Evolutionary conservation across 2,113 vertebrate genomes (phyloP).

Genomic region (Acinonyx jubatus): DNA sequence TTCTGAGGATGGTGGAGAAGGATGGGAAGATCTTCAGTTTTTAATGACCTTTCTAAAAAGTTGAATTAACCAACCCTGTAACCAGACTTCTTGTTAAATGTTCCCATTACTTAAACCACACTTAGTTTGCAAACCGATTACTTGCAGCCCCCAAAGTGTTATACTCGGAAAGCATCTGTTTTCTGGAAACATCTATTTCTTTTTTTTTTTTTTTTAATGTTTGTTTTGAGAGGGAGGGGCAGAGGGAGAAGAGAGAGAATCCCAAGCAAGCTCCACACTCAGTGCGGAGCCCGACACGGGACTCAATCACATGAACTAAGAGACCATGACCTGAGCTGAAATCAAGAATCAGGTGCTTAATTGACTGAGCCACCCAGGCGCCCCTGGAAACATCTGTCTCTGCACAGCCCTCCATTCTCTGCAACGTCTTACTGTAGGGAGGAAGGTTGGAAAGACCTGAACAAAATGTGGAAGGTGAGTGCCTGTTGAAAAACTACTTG

Average conservation of each 20-base stretch:
- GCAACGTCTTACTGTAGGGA: not conserved
- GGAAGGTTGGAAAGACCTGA: not conserved
- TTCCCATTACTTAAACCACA: slow-evolving; percentile 25
- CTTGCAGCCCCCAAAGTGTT: slow-evolving; percentile 13
- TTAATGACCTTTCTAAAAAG: slow-evolving; percentile 25
- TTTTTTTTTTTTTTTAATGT: too few relatives aligned
- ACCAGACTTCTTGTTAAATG: slow-evolving; percentile 1
- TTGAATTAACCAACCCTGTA: slow-evolving; percentile 28
- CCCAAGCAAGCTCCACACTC: too few relatives aligned
- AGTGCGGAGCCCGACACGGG: too few relatives aligned
- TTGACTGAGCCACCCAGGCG: too few relatives aligned
- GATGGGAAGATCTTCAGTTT: not conserved
- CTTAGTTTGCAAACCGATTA: slow-evolving; percentile 35
- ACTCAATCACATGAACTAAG: too few relatives aligned
- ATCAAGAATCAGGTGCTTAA: too few relatives aligned
- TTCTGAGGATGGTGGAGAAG: not conserved
- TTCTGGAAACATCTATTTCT: slow-evolving; percentile 40
- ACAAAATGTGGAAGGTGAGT: not conserved
- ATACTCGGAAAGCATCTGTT: slow-evolving; percentile 6
- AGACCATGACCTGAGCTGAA: too few relatives aligned
- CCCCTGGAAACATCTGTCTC: too few relatives aligned
- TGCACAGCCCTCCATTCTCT: not conserved
- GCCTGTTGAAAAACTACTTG: not conserved
- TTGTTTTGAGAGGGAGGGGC: too few relatives aligned
- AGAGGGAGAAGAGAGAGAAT: too few relatives aligned